phyloP scores from a whole-genome alignment of 2,797 vertebrate genomes.

The Diplodus sargus region DNA sequence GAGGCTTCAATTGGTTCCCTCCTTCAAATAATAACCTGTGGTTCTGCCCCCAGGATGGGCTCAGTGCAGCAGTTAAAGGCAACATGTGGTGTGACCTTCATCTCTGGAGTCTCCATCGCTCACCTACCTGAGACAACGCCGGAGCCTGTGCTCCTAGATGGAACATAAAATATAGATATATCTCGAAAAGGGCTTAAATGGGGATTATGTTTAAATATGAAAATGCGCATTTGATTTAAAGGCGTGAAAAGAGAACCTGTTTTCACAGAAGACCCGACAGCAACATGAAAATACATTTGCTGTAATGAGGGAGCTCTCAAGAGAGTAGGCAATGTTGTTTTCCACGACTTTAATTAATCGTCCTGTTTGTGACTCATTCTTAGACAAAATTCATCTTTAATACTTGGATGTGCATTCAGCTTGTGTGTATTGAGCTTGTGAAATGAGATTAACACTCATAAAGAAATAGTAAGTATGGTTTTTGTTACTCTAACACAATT shows the following conservation, averaged over 20 bases:
- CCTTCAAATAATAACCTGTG: slow-evolving; percentile 85
- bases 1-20: slow-evolving; percentile 81
- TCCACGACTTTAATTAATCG: slow-evolving; percentile 33
- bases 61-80: slow-evolving; percentile 77
- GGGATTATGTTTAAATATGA: background rate
- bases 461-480: background rate
- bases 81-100: slow-evolving; percentile 84
- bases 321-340: slow-evolving; percentile 46
- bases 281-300: slow-evolving; percentile 1
- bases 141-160: background rate
- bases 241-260: background rate
- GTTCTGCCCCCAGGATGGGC: slow-evolving; percentile 83
- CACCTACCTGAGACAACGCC: slow-evolving; percentile 38
- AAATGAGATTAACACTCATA: background rate
- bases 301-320: slow-evolving; percentile 28
- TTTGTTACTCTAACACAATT: too few relatives aligned
- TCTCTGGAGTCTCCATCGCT: slow-evolving; percentile 63
- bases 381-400: background rate
- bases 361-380: background rate
- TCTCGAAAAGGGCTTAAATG: background rate
- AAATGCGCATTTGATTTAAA: background rate
- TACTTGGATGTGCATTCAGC: background rate
- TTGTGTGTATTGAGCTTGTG: background rate
- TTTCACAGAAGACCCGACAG: background rate
- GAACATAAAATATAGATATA: background rate